These are phyloP conservation scores for Atta colombica DNA, from an alignment of 1,140 invertebrate genomes.

Conservation along the genomic window DNA sequence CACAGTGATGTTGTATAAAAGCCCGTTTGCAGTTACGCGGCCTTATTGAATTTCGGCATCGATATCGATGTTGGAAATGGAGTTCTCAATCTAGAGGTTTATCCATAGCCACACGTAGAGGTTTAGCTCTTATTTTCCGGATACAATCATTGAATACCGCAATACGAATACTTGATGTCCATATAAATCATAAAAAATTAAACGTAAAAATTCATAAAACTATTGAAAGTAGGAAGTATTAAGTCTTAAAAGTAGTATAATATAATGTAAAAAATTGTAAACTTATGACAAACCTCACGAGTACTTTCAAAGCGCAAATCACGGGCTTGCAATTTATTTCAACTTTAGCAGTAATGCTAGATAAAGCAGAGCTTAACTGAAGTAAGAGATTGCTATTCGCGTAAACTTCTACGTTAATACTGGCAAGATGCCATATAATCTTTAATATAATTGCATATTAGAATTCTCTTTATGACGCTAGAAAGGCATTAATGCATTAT, in stretches of 20 bases:
- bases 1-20: conserved; percentile 48
- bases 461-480: conserved; percentile 42
- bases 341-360: conserved; percentile 51
- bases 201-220: not conserved
- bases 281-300: not conserved
- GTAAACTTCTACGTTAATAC: conserved; percentile 46
- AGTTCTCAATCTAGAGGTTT: conserved; percentile 60
- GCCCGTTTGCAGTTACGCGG: conserved; percentile 53
- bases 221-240: not conserved
- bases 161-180: not conserved
- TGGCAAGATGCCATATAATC: conserved; percentile 21
- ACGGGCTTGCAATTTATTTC: conserved; percentile 45
- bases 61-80: conserved; percentile 50
- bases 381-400: conserved; percentile 23
- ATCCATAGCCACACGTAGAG: conserved; percentile 16
- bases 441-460: conserved; percentile 58
- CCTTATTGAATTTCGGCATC: conserved; percentile 72
- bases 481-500: not conserved
- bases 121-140: conserved; percentile 18
- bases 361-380: conserved; percentile 41
- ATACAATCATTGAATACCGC: conserved; percentile 21
- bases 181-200: not conserved
- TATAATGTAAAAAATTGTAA: not conserved
- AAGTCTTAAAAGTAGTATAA: not conserved
- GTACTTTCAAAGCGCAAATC: conserved; percentile 16